Base-by-base conservation (phyloP, 2,888 invertebrate genomes). In the Sphaerophoria taeniata region DNA sequence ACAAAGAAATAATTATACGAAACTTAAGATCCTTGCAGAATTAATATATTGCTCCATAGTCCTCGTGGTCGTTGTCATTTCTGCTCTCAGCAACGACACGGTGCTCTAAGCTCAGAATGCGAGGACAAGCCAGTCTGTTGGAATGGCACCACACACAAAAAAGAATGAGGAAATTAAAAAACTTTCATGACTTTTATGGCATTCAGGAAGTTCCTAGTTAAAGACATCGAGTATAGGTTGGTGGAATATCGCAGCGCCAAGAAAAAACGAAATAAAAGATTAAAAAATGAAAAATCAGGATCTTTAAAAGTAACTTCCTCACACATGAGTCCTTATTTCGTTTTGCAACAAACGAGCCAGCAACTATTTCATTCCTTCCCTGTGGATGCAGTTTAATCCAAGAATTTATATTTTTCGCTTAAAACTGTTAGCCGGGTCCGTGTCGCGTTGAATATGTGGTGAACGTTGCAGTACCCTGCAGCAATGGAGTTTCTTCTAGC, bases 361-460 rank as follows among this genome's bases (percentile, higher is more conserved):
- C 24, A 24, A 24, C 1, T 24, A 24, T 24, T 24, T 16, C 45
- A n/a, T 33, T 43, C 51, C 16, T 67, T 69, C 34, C 33, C 72
- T 65, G 56, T 47, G 73, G 76, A 81, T 85, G 85, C 73, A 77
- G 85, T 77, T 85, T 80, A 85, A 77, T 85, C 81, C 76, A 73
- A 73, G 81, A 85, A 85, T 85, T 85, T 85, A 85, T 85, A 77
- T 73, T 77, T 77, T 85, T 85, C 76, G 81, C 77, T 85, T 81
- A 81, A 24, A 85, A 85, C 80, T 73, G 76, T 81, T 85, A 81
- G 72, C 56, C 36, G 81, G 85, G 77, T 81, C 73, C 73, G 73
- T 85, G 85, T 85, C 80, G 85, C 85, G 81, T 77, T 70, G 85
- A 70, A 76, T 81, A 85, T 85, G 81, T 81, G 85, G 85, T 63